phyloP scores from a whole-genome alignment of 2,888 invertebrate genomes.

The Parelbella ahira region DNA sequence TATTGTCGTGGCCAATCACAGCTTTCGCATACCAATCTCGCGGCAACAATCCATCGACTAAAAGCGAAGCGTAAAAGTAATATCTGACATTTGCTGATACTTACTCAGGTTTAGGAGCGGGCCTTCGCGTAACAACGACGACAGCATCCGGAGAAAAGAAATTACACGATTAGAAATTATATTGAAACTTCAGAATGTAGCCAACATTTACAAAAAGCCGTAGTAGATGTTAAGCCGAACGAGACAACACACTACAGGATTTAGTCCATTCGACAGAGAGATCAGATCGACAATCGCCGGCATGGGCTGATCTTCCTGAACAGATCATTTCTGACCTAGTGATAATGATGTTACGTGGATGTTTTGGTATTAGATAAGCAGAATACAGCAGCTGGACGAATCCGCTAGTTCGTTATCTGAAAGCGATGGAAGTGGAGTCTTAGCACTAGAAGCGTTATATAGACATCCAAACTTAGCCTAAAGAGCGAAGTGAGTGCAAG shows the following conservation, averaged over 20 bases:
- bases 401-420: slow-evolving; percentile 51
- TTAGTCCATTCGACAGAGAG: slow-evolving; percentile 16
- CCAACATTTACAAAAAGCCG: slow-evolving; percentile 35
- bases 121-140: slow-evolving; percentile 75
- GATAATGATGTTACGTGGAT: slow-evolving; percentile 42
- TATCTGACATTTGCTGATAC: slow-evolving; percentile 50
- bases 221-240: slow-evolving; percentile 23
- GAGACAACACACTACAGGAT: slow-evolving; percentile 19
- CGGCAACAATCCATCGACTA: slow-evolving; percentile 51
- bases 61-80: slow-evolving; percentile 61
- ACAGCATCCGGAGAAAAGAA: slow-evolving; percentile 64
- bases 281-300: slow-evolving; percentile 16
- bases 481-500: slow-evolving; percentile 68
- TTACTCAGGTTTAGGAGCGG: slow-evolving; percentile 85
- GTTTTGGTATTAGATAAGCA: slow-evolving; percentile 49
- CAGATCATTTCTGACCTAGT: slow-evolving; percentile 28
- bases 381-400: slow-evolving; percentile 45
- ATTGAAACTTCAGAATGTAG: slow-evolving; percentile 35
- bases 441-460: slow-evolving; percentile 69
- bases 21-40: slow-evolving; percentile 46
- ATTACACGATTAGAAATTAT: slow-evolving; percentile 54
- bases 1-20: slow-evolving; percentile 51
- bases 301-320: slow-evolving; percentile 27
- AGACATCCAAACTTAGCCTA: slow-evolving; percentile 67
- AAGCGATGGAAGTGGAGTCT: slow-evolving; percentile 64